phyloP scores from a whole-genome alignment of 1,140 invertebrate genomes.

The Aricia agestis region DNA sequence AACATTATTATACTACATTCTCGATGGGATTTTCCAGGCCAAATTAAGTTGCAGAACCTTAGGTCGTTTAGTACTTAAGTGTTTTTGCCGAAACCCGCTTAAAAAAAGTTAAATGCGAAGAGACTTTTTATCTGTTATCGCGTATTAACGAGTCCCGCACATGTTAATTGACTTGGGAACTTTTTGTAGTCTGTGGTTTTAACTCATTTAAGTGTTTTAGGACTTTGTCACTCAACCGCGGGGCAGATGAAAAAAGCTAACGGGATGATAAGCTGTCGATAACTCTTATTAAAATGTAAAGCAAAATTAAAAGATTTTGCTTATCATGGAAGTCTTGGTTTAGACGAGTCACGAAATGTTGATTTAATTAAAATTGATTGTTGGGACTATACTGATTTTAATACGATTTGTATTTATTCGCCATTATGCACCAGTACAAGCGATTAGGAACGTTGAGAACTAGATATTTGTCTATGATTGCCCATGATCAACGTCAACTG shows the following conservation, averaged over 20 bases:
- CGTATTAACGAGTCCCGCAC: constrained; percentile 5
- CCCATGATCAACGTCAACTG: no score
- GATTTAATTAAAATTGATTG: no score
- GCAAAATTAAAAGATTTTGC: no score
- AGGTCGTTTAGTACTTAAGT: neutral
- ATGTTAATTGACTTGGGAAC: constrained; percentile 14
- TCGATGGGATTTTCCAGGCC: neutral
- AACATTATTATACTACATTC: neutral
- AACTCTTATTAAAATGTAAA: neutral
- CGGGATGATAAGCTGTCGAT: neutral
- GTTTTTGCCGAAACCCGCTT: neutral
- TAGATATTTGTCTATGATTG: no score
- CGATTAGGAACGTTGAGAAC: no score
- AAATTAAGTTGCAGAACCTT: constrained; percentile 8
- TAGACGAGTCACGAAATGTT: neutral
- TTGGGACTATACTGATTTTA: no score
- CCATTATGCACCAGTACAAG: no score
- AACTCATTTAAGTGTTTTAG: constrained; percentile 11
- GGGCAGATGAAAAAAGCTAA: neutral
- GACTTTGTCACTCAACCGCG: neutral
- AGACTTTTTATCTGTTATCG: constrained; percentile 7
- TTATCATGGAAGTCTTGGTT: neutral
- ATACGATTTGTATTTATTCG: no score
- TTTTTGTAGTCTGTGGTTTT: constrained; percentile 4
- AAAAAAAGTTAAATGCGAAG: neutral